Percentiles rank a stretch among this genome's conserved stretches.
Conservation (phyloP, 2,113 vertebrate genomes). For the Notiomystis cincta region DNA sequence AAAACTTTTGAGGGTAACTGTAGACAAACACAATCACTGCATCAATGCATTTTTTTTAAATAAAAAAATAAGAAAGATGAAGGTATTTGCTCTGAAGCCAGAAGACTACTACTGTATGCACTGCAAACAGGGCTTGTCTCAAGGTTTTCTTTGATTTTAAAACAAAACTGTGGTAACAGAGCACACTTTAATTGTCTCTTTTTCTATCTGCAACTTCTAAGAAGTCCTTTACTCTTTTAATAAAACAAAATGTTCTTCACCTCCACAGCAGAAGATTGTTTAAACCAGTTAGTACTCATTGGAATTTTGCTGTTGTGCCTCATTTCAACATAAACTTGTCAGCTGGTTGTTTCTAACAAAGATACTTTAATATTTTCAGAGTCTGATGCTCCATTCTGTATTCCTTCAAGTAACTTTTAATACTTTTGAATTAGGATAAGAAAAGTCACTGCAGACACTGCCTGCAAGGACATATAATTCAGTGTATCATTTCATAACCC, state of each 20-base stretch:
- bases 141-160: not conserved
- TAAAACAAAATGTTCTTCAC: not conserved
- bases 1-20: constrained; percentile 66
- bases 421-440: constrained; percentile 36
- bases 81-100: not conserved
- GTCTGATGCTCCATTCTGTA: not conserved
- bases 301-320: not conserved
- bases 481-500: constrained; percentile 47
- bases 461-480: constrained; percentile 54
- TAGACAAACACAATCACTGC: constrained; percentile 65
- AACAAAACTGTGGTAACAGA: not conserved
- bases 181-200: not conserved
- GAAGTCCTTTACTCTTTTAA: not conserved
- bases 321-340: constrained; percentile 22
- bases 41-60: not conserved
- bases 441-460: constrained; percentile 36
- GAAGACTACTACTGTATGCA: not conserved
- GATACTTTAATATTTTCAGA: not conserved
- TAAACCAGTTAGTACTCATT: not conserved
- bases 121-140: not conserved
- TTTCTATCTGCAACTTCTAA: not conserved
- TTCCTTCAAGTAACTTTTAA: constrained; percentile 51
- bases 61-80: constrained; percentile 55
- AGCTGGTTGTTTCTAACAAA: constrained; percentile 7
- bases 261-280: not conserved